Base-by-base conservation (phyloP, 2,797 vertebrate genomes). In the Bryconaethiops microstoma region DNA sequence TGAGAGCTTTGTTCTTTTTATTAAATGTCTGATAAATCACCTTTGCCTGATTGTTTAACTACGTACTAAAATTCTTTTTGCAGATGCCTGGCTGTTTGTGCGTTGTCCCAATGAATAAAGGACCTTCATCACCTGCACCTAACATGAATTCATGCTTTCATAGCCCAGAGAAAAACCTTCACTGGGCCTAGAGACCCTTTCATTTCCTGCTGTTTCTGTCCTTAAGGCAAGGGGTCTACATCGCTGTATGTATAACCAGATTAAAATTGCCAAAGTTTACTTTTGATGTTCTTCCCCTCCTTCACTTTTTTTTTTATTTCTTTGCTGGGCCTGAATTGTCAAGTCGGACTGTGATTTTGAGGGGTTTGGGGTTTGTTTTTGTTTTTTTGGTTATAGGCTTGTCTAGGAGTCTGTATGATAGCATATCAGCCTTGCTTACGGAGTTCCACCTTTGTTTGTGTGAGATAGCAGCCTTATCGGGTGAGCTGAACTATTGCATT, bases 211-310 rank as follows among this genome's bases (percentile, higher is more conserved):
- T 35, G 35, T 42, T 14, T 35, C 29, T 57, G 52, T 39, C 52
- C 25, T 67, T 55, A 39, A 55, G 14, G 52, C 70, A 72, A 16
- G 4, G 13, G 64, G 23, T n/a, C 25, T 23, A 23, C 48, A 17
- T 13, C 29, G 17, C 50, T 35, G 9, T 74, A 8, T 59, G 29
- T 59, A n/a, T 40, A 59, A 59, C 40, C 29, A 35, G 13, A 21
- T 74, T 72, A 72, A 55, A 5, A 21, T 74, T 59, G 54, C 71
- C 71, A 74, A 74, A 74, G 71, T 74, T 74, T 57, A 73, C 50
- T 35, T 35, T 73, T 57, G 7, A 50, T 70, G 1, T 57, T 64
- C 5, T n/a, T 57, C n/a, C 39, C 5, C 7, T 29, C 25, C 12
- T 12, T 45, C 16, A 16, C 39, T 40, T 14, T 9, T 48, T 1